phyloP scores from a whole-genome alignment of 2,888 invertebrate species.

The Trichopoda pennipes region DNA sequence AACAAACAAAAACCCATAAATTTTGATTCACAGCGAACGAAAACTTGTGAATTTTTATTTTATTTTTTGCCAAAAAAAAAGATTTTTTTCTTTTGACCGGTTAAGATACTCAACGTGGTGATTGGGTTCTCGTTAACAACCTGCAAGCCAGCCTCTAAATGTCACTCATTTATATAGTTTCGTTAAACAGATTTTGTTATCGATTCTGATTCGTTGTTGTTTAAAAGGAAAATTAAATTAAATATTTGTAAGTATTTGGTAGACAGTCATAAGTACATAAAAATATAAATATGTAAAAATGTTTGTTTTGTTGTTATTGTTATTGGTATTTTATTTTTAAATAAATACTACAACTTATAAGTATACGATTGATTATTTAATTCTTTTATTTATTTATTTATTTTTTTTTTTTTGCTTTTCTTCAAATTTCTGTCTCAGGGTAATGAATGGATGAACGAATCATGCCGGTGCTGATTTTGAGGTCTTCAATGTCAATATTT shows the following conservation, averaged over 20 bases:
- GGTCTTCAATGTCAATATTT: slow-evolving; percentile 76
- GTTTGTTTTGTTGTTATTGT: too few species aligned
- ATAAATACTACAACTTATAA: too few species aligned
- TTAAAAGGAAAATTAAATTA: slow-evolving; percentile 57
- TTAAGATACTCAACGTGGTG: slow-evolving; percentile 77
- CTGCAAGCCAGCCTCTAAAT: slow-evolving; percentile 71
- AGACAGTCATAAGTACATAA: slow-evolving; percentile 15
- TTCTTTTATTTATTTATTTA: slow-evolving; percentile 7
- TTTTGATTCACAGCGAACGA: slow-evolving; percentile 6
- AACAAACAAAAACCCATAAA: slow-evolving; percentile 50
- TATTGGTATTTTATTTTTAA: too few species aligned
- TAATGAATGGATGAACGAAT: slow-evolving; percentile 1
- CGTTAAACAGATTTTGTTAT: background rate
- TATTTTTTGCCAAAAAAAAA: slow-evolving; percentile 11
- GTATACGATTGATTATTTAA: slow-evolving; percentile 17
- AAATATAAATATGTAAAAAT: background rate
- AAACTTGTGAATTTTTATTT: slow-evolving; percentile 52
- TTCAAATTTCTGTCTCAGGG: slow-evolving; percentile 56
- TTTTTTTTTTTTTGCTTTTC: slow-evolving; percentile 12
- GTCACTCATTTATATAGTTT: slow-evolving; percentile 74
- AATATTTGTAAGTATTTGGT: slow-evolving; percentile 26
- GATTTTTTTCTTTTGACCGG: slow-evolving; percentile 65
- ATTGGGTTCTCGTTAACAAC: slow-evolving; percentile 73
- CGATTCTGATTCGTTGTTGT: slow-evolving; percentile 23
- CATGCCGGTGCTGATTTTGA: background rate